These are phyloP conservation scores for Ahaetulla prasina DNA, from an alignment of 2,113 vertebrate genomes.

Conservation along the genomic window DNA sequence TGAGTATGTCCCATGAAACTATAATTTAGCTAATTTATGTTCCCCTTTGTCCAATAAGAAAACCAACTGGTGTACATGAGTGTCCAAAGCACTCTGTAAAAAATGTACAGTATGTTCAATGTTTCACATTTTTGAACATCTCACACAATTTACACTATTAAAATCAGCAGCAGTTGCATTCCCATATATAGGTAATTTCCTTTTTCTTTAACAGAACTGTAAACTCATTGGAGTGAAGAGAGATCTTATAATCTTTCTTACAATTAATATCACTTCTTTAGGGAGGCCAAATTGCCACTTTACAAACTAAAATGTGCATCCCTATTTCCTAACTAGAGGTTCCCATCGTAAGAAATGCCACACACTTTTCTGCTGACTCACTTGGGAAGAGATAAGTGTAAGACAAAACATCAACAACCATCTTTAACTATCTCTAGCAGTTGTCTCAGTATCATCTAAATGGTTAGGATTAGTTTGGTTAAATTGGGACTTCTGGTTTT, in stretches of 20 bases:
- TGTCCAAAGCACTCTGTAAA: not conserved
- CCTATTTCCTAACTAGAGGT: not conserved
- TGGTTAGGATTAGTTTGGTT: not conserved
- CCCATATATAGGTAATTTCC: not conserved
- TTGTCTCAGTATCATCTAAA: not conserved
- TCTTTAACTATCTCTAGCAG: not conserved
- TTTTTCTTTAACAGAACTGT: not conserved
- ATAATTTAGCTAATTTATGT: not conserved
- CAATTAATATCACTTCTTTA: not conserved
- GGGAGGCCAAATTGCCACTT: not conserved
- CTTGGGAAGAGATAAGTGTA: not conserved
- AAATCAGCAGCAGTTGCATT: not conserved
- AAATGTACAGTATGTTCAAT: not conserved
- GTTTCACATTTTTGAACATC: not conserved
- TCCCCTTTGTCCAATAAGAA: not conserved
- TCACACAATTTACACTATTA: not conserved
- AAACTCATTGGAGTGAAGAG: not conserved
- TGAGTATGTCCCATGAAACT: not conserved
- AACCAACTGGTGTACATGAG: not conserved
- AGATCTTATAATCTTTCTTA: not conserved
- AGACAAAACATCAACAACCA: not conserved
- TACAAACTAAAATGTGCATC: not conserved
- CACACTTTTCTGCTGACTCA: not conserved
- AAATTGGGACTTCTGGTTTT: not conserved
- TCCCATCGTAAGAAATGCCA: not conserved